Base-by-base conservation (phyloP, 35 echinoderm and acorn worm species). In the Acanthaster planci region DNA sequence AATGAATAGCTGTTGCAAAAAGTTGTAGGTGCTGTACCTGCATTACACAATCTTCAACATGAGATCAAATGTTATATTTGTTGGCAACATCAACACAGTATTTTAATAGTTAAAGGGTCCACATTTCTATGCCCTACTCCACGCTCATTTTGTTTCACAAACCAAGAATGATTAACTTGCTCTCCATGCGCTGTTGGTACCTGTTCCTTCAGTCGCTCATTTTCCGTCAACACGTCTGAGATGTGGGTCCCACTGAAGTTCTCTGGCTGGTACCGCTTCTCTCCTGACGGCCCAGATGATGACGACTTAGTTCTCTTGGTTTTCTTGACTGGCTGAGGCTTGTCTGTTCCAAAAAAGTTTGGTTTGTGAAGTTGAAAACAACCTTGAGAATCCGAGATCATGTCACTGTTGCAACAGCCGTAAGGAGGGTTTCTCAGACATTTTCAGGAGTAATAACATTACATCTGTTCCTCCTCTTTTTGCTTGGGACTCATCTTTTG, bases 201-300 rank as follows among this genome's bases (percentile, higher is more conserved):
- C 96, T 99, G 85, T 89, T 89, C 67, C 84, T 92, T 99, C 1
- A 99, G 82, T 10, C 23, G 52, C 34, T 94, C 96, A 91, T 94
- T 99, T 76, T 99, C 96, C 40, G 81, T 72, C 18, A 99, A 44
- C 3, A 99, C 96, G 80, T 99, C 96, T 6, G 96, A 99, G 34
- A 99, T 94, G 60, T 99, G 96, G 12, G 92, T 85, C 15, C 96
- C 96, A 50, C 92, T 75, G 67, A 99, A 99, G 34, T 90, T 91
- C 44, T 89, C 54, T 37, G 96, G 92, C 26, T 93, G 56, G 53
- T 99, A 99, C 0, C 64, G 59, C 76, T 93, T 97, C 5, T 40
- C 78, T 1, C 23, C 90, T n/a, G 17, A 31, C 64, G 14, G 64
- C 21, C 34, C 10, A 29, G 26, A 26, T 14, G 64, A 26, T 10